Conservation (phyloP, 2,888 invertebrate genomes). For the Microctonus brassicae region DNA sequence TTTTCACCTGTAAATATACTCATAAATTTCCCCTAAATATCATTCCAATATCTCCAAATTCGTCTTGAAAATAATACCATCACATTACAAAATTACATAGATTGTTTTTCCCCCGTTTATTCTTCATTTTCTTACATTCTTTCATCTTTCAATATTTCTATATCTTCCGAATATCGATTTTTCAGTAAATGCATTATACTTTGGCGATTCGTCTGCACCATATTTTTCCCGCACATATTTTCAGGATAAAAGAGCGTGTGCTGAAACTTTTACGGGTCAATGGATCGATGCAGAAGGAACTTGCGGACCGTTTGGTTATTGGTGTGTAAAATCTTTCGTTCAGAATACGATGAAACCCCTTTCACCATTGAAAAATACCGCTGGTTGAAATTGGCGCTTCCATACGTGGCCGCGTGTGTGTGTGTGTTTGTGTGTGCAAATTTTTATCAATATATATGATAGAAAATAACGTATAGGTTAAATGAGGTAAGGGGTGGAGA, state of each 20-base stretch:
- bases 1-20: too few relatives aligned
- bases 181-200: background rate
- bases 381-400: background rate
- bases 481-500: background rate
- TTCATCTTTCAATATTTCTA: background rate
- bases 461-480: background rate
- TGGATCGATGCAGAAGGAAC: conserved; percentile 10
- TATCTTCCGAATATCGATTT: background rate
- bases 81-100: too few relatives aligned
- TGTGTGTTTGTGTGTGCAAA: background rate
- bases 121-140: too few relatives aligned
- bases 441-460: background rate
- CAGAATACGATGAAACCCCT: conserved; percentile 9
- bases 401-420: background rate
- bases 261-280: conserved; percentile 20
- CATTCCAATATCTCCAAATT: too few relatives aligned
- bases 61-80: too few relatives aligned
- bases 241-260: conserved; percentile 7
- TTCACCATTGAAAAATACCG: conserved; percentile 2
- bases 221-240: background rate
- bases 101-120: too few relatives aligned
- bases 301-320: conserved; percentile 15
- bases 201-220: conserved; percentile 4
- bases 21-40: too few relatives aligned
- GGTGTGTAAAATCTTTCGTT: conserved; percentile 16